Evolutionary conservation across 2,797 vertebrate genomes (phyloP).

Genomic region (Acipenser transmontanus): DNA sequence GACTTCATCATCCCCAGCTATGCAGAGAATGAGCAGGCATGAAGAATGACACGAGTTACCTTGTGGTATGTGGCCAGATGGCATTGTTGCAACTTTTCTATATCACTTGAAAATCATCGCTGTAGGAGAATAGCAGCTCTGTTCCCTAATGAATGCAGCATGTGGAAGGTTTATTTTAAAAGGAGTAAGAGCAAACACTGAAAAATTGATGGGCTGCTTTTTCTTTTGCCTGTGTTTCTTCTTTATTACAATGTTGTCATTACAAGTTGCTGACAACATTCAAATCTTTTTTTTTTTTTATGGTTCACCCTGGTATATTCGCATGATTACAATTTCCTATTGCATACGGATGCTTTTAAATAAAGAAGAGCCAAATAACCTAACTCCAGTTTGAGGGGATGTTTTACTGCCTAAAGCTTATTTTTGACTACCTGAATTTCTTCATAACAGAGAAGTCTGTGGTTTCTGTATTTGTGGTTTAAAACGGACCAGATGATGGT

Average conservation of each 20-base stretch:
- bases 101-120: slow-evolving; percentile 34
- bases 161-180: slow-evolving; percentile 8
- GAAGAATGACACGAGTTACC: slow-evolving; percentile 50
- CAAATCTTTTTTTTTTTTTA: background rate
- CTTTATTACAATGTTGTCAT: background rate
- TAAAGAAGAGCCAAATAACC: no score
- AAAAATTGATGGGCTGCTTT: background rate
- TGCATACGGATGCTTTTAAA: no score
- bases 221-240: background rate
- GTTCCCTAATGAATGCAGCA: slow-evolving; percentile 32
- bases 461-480: no score
- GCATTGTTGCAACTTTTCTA: slow-evolving; percentile 28
- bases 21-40: background rate
- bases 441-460: no score
- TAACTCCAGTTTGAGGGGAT: no score
- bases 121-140: slow-evolving; percentile 30
- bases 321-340: no score
- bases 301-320: no score
- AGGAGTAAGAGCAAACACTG: background rate
- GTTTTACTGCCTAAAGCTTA: no score
- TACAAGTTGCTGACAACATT: background rate
- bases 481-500: no score
- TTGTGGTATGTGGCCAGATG: slow-evolving; percentile 50
- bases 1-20: no score
- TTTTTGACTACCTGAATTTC: no score